Evolutionary conservation across 2,888 invertebrate genomes (phyloP), one percentile per base, ranked within the genome.

Genomic region (Ariolimax columbianus): DNA sequence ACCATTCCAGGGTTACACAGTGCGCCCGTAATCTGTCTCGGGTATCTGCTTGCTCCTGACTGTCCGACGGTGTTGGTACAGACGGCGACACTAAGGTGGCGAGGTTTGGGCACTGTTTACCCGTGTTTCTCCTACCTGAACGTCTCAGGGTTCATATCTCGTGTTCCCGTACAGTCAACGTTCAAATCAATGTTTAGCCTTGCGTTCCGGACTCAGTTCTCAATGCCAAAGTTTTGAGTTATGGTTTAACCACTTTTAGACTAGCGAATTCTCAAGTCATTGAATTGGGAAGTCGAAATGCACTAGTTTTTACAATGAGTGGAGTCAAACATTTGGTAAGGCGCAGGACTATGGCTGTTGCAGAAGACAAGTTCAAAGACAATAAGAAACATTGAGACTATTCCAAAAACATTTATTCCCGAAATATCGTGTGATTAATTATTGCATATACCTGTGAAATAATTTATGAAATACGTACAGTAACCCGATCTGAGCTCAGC

Each of bases 51-150:
- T 79, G 84, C 79, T 43, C 79, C 70, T 40, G 51, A 36, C 73
- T 63, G 79, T 73, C 79, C 38, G 79, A 55, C 73, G 23, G 23
- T 84, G 84, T 84, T 84, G 84, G 84, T 55, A 73, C 84, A 84
- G 84, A 84, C 84, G 84, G 84, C 84, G 84, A 72, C 84, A 43
- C 59, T 55, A 79, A 72, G 84, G 84, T 84, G 79, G 72, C 84
- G 72, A 70, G 66, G 84, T 84, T 84, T 84, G 84, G 63, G 40
- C 72, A 43, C 77, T 84, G 84, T 84, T 79, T 84, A 43, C 79
- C 84, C 84, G 77, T 30, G 72, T 14, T 83, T 78, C n/a, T 77
- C 38, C 43, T 77, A 26, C 30, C 47, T 70, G 72, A 40, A 38
- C 19, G 70, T 70, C 77, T 55, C 38, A 43, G 47, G 43, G 51